Evolutionary conservation across 2,113 vertebrate genomes (phyloP).

Genomic region (Rana temporaria): DNA sequence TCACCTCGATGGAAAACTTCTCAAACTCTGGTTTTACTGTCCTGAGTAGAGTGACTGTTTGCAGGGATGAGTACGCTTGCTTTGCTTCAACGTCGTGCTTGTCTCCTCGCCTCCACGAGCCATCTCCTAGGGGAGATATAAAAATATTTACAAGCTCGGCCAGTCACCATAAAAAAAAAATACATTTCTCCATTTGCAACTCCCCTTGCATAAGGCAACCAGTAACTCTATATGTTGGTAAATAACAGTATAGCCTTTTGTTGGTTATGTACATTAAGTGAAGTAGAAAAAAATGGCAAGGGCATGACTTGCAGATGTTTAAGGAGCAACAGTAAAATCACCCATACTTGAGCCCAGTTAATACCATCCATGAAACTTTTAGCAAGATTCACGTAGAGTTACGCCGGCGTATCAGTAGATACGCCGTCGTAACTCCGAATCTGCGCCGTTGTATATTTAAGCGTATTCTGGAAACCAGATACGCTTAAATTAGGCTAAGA

Average conservation of each 20-base stretch:
- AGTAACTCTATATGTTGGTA: slow-evolving; percentile 44
- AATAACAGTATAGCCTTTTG: slow-evolving; percentile 49
- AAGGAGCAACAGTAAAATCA: too few relatives aligned
- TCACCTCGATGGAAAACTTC: slow-evolving; percentile 93
- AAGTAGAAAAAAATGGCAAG: slow-evolving; percentile 13
- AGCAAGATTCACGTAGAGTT: too few relatives aligned
- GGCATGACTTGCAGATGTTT: neutral
- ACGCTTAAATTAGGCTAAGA: too few relatives aligned
- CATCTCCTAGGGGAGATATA: slow-evolving; percentile 82
- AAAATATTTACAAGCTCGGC: slow-evolving; percentile 67
- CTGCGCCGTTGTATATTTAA: too few relatives aligned
- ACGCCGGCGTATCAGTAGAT: too few relatives aligned
- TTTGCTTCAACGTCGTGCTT: slow-evolving; percentile 88
- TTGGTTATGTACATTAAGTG: slow-evolving; percentile 12
- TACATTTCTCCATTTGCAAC: slow-evolving; percentile 56
- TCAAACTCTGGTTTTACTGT: slow-evolving; percentile 94
- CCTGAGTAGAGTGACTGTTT: slow-evolving; percentile 91
- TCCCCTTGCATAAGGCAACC: slow-evolving; percentile 6
- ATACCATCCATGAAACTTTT: too few relatives aligned
- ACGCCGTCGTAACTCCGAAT: too few relatives aligned
- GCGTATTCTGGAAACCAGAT: too few relatives aligned
- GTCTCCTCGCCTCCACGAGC: slow-evolving; percentile 94
- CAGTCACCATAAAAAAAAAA: slow-evolving; percentile 55
- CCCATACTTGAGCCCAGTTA: too few relatives aligned
- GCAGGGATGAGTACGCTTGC: slow-evolving; percentile 88